These are phyloP conservation scores for Microplitis manilae DNA, from an alignment of 2,888 invertebrate genomes.

Conservation along the genomic window DNA sequence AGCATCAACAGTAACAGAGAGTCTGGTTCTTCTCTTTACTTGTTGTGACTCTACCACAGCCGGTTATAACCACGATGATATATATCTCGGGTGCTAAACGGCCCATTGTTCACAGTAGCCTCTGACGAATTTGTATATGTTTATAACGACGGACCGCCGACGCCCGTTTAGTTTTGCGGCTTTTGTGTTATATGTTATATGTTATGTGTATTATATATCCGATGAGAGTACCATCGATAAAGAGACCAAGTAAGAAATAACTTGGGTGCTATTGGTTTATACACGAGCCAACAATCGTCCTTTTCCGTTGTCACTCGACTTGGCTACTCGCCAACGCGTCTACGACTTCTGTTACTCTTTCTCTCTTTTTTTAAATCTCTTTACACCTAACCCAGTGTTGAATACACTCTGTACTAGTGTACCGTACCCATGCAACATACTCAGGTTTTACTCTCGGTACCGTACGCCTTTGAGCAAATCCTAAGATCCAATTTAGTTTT, in stretches of 20 bases:
- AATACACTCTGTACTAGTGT: neutral
- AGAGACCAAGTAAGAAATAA: slow-evolving; percentile 18
- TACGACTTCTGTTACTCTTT: slow-evolving; percentile 21
- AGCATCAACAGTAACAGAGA: neutral
- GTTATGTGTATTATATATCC: neutral
- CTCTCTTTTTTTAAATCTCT: too few species aligned
- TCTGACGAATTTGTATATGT: slow-evolving; percentile 72
- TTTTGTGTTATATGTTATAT: slow-evolving; percentile 41
- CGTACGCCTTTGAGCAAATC: slow-evolving; percentile 23
- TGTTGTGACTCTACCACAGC: slow-evolving; percentile 16
- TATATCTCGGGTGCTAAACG: slow-evolving; percentile 70
- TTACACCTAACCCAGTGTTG: too few species aligned
- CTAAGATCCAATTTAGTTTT: slow-evolving; percentile 16
- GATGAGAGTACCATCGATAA: slow-evolving; percentile 2
- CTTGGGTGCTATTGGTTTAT: slow-evolving; percentile 17
- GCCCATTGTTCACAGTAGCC: slow-evolving; percentile 69
- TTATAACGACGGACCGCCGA: slow-evolving; percentile 69
- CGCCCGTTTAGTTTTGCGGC: slow-evolving; percentile 37
- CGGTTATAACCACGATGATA: slow-evolving; percentile 67
- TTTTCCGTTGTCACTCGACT: slow-evolving; percentile 53
- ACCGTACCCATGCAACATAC: neutral
- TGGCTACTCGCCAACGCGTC: slow-evolving; percentile 53
- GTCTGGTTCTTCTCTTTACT: neutral
- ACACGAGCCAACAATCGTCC: slow-evolving; percentile 6
- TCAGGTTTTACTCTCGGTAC: neutral